Conservation (phyloP, 2,888 invertebrate species). For the Dicranocentrus wangi region DNA sequence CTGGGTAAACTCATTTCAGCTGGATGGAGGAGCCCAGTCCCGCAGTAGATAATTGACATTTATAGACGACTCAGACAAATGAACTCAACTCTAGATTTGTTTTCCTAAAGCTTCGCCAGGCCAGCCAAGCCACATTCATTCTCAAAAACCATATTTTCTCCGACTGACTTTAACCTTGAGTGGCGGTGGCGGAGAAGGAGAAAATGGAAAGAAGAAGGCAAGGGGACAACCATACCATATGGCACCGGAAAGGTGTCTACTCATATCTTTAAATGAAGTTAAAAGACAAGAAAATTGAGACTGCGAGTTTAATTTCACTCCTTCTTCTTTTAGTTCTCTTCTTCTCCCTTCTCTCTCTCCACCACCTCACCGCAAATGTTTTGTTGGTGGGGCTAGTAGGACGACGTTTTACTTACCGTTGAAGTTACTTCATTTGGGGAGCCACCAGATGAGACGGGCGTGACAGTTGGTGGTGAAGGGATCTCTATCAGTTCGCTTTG, state of each 20-base stretch:
- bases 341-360: neutral
- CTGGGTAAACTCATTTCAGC: too few species aligned
- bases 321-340: neutral
- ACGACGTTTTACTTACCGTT: conserved; percentile 65
- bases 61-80: too few species aligned
- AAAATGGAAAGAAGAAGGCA: neutral
- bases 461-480: conserved; percentile 71
- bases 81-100: too few species aligned
- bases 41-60: too few species aligned
- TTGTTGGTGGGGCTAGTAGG: neutral
- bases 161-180: neutral
- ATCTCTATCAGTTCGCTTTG: conserved; percentile 71
- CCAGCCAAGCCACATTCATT: neutral
- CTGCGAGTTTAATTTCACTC: conserved; percentile 7
- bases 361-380: too few species aligned
- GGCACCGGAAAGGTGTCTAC: neutral
- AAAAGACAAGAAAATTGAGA: conserved; percentile 13
- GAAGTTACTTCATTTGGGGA: conserved; percentile 68
- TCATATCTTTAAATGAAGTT: neutral
- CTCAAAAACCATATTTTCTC: neutral
- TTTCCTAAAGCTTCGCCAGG: too few species aligned
- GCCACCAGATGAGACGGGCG: conserved; percentile 67
- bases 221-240: neutral
- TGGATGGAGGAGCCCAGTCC: too few species aligned
- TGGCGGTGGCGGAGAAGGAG: neutral